Percentiles rank a stretch among this genome's conserved stretches.
These are phyloP conservation scores for Galerucella pusilla DNA, from an alignment of 2,888 invertebrate species.

Conservation along the genomic window DNA sequence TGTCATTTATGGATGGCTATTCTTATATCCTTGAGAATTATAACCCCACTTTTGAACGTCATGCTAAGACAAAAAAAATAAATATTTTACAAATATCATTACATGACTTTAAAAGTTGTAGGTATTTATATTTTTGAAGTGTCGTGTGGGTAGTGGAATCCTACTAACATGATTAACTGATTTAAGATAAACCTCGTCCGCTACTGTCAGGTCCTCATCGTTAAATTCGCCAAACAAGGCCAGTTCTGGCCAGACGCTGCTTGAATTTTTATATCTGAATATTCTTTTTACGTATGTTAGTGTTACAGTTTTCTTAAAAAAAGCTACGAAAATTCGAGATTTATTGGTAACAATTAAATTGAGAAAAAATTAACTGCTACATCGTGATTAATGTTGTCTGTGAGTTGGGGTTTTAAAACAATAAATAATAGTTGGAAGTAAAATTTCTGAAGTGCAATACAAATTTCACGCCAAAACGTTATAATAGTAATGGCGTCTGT, in stretches of 20 bases:
- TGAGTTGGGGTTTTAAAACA: too few relatives aligned
- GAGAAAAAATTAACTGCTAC: too few relatives aligned
- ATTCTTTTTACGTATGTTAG: background rate
- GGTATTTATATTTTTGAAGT: constrained; percentile 51
- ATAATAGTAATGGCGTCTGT: too few relatives aligned
- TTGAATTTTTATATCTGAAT: constrained; percentile 41
- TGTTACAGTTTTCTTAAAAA: background rate
- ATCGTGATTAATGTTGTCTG: too few relatives aligned
- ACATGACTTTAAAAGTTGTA: constrained; percentile 52
- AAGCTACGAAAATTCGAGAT: background rate
- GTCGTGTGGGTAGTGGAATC: constrained; percentile 49
- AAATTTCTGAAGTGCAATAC: too few relatives aligned
- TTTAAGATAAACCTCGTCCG: constrained; percentile 49
- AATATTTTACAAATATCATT: constrained; percentile 49
- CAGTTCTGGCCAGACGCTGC: constrained; percentile 37
- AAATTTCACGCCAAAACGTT: too few relatives aligned
- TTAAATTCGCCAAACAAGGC: constrained; percentile 50
- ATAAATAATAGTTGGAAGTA: too few relatives aligned
- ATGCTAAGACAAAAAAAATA: constrained; percentile 14
- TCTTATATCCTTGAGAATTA: background rate
- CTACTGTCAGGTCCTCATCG: constrained; percentile 49
- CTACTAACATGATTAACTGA: constrained; percentile 52
- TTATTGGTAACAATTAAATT: background rate
- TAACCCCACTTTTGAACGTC: constrained; percentile 15
- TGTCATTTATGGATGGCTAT: too few relatives aligned